A percentile compares a stretch with the other conserved stretches of the same genome.
These are phyloP conservation scores for Heterocephalus glaber DNA, from an alignment of 2,113 vertebrate species.

Conservation along the genomic window DNA sequence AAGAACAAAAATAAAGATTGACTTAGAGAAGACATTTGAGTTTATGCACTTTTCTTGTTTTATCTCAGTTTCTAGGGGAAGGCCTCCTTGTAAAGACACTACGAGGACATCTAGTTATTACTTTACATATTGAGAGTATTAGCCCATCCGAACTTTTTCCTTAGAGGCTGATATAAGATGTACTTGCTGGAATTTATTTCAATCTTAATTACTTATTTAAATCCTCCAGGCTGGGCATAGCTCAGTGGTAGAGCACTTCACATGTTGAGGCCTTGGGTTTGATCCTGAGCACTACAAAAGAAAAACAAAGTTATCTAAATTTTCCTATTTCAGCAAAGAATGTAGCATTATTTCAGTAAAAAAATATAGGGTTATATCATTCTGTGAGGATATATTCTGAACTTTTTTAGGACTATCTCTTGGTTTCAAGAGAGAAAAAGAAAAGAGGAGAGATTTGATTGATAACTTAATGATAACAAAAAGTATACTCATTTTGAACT, in stretches of 20 bases:
- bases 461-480: background rate
- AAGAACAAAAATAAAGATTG: background rate
- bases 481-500: conserved; percentile 45
- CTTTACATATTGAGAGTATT: background rate
- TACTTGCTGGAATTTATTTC: conserved; percentile 39
- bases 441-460: background rate
- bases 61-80: background rate
- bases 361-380: background rate
- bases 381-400: background rate
- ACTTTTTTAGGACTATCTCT: background rate
- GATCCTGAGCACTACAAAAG: background rate
- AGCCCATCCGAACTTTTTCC: background rate
- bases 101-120: background rate
- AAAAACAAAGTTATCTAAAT: background rate
- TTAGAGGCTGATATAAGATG: background rate
- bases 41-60: background rate
- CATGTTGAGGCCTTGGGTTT: background rate
- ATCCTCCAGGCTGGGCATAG: background rate
- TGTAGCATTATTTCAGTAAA: background rate
- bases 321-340: background rate
- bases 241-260: background rate
- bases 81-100: background rate
- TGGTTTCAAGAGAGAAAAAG: conserved; percentile 29
- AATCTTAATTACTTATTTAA: background rate
- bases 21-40: background rate